A percentile compares a stretch with the other conserved stretches of the same genome.
Conservation (phyloP, 1,140 invertebrate genomes). For the Aphelenchoides fujianensis region DNA sequence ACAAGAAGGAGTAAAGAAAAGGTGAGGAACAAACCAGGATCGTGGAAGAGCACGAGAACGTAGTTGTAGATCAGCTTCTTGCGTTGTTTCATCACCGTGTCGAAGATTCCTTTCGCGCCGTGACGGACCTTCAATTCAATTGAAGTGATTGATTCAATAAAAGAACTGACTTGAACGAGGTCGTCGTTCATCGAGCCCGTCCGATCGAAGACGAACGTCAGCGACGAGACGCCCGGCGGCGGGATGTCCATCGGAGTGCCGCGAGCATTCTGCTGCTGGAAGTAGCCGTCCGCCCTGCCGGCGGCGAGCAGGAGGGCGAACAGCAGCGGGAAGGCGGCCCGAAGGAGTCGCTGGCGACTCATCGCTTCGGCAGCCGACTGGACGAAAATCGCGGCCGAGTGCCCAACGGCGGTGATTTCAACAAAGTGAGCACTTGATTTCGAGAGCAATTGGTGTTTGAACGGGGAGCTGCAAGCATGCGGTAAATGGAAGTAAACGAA, state of each 20-base stretch:
- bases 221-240: conserved; percentile 57
- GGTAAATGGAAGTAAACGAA: no score
- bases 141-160: no score
- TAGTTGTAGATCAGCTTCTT: conserved; percentile 73
- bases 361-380: neutral
- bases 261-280: no score
- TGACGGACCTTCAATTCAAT: conserved; percentile 61
- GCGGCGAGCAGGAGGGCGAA: neutral
- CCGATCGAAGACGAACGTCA: conserved; percentile 76
- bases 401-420: no score
- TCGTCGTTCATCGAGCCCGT: conserved; percentile 77
- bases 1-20: conserved; percentile 21
- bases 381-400: neutral
- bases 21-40: conserved; percentile 69
- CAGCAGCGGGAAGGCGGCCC: neutral
- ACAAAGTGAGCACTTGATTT: no score
- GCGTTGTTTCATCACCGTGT: conserved; percentile 68
- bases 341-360: neutral
- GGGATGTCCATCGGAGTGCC: conserved; percentile 16
- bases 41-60: conserved; percentile 74
- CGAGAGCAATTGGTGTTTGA: no score
- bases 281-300: neutral
- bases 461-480: no score
- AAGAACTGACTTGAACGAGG: conserved; percentile 67
- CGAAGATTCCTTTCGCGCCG: conserved; percentile 71